A percentile compares a stretch with the other conserved stretches of the same genome.
phyloP scores from a whole-genome alignment of 1,140 invertebrate genomes.

The Drosophila lini region DNA sequence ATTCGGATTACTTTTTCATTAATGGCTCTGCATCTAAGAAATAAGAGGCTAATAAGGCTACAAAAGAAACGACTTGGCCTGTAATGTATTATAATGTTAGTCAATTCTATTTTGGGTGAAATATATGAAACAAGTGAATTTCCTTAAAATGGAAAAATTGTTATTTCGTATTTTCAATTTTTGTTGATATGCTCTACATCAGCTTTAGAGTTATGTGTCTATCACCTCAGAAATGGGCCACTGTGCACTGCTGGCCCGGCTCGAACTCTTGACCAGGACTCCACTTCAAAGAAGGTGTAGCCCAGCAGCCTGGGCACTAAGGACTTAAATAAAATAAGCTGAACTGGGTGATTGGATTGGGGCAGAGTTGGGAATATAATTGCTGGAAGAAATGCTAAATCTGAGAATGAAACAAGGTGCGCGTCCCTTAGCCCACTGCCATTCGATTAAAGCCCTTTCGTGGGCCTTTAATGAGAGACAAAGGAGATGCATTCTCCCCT shows the following conservation, averaged over 20 bases:
- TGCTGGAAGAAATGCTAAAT: constrained; percentile 11
- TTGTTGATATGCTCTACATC: too few relatives aligned
- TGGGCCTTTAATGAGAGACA: constrained; percentile 37
- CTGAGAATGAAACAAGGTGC: constrained; percentile 5
- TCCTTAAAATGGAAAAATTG: too few relatives aligned
- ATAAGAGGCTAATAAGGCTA: too few relatives aligned
- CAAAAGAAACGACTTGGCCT: too few relatives aligned
- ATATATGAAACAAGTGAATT: too few relatives aligned
- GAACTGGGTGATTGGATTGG: constrained; percentile 39
- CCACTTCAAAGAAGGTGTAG: constrained; percentile 31
- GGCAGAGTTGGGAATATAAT: constrained; percentile 20
- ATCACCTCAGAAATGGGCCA: background rate
- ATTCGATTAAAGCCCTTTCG: constrained; percentile 35
- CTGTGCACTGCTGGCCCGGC: constrained; percentile 1
- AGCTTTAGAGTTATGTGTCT: background rate
- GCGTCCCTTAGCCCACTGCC: too few relatives aligned
- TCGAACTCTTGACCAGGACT: constrained; percentile 24
- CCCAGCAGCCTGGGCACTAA: constrained; percentile 9
- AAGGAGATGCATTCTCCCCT: constrained; percentile 17
- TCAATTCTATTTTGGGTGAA: too few relatives aligned
- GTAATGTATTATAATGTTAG: too few relatives aligned
- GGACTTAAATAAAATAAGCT: constrained; percentile 23
- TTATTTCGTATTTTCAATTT: too few relatives aligned
- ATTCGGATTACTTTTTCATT: too few relatives aligned
- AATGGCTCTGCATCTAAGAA: too few relatives aligned